phyloP scores from a whole-genome alignment of 2,797 vertebrate genomes.

The Lepidocolaptes lacrymiger region DNA sequence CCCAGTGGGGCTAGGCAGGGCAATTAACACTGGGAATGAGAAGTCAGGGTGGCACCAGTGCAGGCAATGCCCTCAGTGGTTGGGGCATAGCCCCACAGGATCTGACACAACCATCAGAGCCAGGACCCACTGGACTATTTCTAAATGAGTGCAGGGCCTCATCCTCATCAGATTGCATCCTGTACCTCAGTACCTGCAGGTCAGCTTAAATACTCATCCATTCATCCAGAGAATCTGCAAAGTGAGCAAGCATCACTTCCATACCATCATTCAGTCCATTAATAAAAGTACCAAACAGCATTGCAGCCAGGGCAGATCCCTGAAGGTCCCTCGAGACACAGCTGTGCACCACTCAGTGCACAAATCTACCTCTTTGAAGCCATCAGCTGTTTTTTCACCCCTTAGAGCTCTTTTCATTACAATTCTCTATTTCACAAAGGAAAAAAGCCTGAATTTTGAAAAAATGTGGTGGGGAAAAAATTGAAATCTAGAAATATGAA shows the following conservation, averaged over 20 bases:
- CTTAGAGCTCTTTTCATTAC: not conserved
- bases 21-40: not conserved
- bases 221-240: not conserved
- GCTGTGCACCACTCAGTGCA: not conserved
- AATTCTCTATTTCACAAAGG: not conserved
- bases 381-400: not conserved
- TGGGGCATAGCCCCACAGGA: not conserved
- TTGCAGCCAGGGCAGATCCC: not conserved
- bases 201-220: not conserved
- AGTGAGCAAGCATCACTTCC: not conserved
- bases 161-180: not conserved
- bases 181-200: not conserved
- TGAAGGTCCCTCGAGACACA: not conserved
- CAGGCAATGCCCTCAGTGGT: not conserved
- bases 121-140: not conserved
- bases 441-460: not conserved
- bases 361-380: not conserved
- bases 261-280: not conserved
- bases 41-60: no score
- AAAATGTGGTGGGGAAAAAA: not conserved
- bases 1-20: not conserved
- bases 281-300: not conserved
- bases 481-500: not conserved
- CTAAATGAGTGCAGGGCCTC: not conserved
- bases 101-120: not conserved